Percentiles rank a stretch among this genome's conserved stretches.
phyloP scores from a whole-genome alignment of 2,113 vertebrate genomes.

The Rousettus leschenaultii region DNA sequence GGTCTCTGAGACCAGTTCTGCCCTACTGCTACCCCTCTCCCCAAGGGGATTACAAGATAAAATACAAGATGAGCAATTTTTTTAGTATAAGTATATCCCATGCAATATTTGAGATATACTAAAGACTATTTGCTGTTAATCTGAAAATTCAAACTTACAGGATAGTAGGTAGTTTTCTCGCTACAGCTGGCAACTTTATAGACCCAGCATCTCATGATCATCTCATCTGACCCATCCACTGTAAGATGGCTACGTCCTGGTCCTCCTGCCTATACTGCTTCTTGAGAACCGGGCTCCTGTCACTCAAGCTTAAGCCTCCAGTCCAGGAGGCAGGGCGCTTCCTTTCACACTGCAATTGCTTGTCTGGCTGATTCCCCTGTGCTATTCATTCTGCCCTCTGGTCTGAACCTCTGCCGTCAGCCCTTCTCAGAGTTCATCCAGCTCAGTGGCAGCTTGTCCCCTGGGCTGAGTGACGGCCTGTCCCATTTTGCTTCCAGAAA shows the following conservation, averaged over 20 bases:
- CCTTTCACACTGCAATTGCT: neutral
- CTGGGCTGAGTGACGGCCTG: neutral
- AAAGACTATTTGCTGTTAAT: neutral
- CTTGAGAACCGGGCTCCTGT: neutral
- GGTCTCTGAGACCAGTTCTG: neutral
- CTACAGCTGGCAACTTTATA: neutral
- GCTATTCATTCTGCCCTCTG: neutral
- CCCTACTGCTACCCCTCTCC: neutral
- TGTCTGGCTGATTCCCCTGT: neutral
- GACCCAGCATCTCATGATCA: neutral
- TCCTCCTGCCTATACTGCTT: neutral
- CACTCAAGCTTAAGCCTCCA: neutral
- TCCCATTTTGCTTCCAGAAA: neutral
- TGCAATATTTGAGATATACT: neutral
- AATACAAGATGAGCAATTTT: neutral
- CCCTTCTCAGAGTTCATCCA: neutral
- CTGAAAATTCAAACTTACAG: neutral
- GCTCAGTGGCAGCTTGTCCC: neutral
- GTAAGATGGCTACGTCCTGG: neutral
- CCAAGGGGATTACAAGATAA: neutral
- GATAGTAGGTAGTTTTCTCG: neutral
- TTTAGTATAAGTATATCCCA: neutral
- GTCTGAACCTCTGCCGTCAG: neutral
- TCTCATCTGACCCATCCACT: too few species aligned
- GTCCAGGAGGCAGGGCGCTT: neutral